Base-by-base conservation (phyloP, 2,797 vertebrate genomes). In the Epinephelus coioides region DNA sequence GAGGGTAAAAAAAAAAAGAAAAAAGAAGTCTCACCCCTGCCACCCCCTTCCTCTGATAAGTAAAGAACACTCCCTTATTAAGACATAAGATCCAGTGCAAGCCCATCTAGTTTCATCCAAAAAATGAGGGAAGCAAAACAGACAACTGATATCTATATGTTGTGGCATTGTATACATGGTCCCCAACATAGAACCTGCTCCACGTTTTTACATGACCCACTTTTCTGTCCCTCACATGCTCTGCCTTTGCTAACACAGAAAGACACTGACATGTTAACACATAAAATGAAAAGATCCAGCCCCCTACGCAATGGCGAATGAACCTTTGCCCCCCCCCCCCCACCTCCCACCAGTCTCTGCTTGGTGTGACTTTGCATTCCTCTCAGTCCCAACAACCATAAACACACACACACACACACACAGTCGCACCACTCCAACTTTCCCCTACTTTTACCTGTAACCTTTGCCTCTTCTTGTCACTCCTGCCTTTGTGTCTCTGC, bases 361-460 rank as follows among this genome's bases (percentile, higher is more conserved):
- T 40, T 51, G 40, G 19, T 56, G 25, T 61, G 23, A 60, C 44
- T n/a, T 65, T 38, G 50, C 73, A 82, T 71, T 87, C 73, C 60
- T 82, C 46, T 25, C 60, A 49, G 9, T 27, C 27, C 8, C 43
- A 60, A 64, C 47, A 55, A 25, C 25, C 27, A 49, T 3, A 30
- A n/a, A 55, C 55, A 25, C 25, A 21, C 51, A n/a, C 25, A 30
- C 56, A 40, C 19, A 30, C 2, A 4, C 46, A 54, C 2, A 4
- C 46, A 54, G 2, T 5, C 46, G 30, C 23, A 19, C 15, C 19
- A 9, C 21, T 4, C 19, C 9, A 38, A 2, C 34, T 19, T 30
- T 5, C 30, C 40, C 12, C 12, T 10, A 54, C 6, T 43, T 40
- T 21, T 6, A 56, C 40, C n/a, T 15, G 1, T 30, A 7, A 14